Base-by-base conservation (phyloP, 37 sponge, comb jelly and placozoan species). In the Crambe crambe region DNA sequence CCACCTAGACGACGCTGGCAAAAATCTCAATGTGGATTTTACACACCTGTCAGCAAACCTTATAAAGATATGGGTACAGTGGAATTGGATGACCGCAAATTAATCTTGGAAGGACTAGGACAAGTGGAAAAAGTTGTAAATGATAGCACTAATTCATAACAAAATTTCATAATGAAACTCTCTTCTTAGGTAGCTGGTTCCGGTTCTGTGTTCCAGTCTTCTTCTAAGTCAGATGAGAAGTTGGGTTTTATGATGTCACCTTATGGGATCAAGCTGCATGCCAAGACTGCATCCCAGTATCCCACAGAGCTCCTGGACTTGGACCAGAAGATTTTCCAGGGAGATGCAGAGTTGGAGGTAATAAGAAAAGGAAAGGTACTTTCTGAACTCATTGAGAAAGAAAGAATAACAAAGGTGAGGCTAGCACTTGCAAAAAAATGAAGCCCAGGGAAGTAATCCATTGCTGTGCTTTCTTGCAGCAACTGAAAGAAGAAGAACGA, bases 41-140 rank as follows among this genome's bases (percentile, higher is more conserved):
- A 87, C 41, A 75, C 82, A 5, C 9, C 72, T 35, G 27, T 44
- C 26, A n/a, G 32, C 40, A 61, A 60, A n/a, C 75, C 80, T 0
- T 87, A 87, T 37, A 29, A 76, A 21, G 88, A 87, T 27, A 60
- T 87, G 58, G 88, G 88, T 5, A 42, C 66, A 20, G 88, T 87
- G 57, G 39, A 34, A 21, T 31, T 87, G 65, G 77, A 87, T 41
- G 88, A 87, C 36, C 57, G 62, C 39, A 58, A 27, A 20, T 66
- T 87, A 25, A 77, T 87, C 10, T 61, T 77, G 72, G 76, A 81
- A 18, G 82, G 77, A 22, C 77, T 87, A 30, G 88, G 88, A 30
- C 88, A 87, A 70, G 27, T 8, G n/a, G 30, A 62, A 68, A 68
- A 34, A 34, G 68, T 31, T 20, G 68, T 9, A 68, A 68, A 47